Conservation (phyloP, 2,113 vertebrate genomes). For the Coptodon bakossiorum region DNA sequence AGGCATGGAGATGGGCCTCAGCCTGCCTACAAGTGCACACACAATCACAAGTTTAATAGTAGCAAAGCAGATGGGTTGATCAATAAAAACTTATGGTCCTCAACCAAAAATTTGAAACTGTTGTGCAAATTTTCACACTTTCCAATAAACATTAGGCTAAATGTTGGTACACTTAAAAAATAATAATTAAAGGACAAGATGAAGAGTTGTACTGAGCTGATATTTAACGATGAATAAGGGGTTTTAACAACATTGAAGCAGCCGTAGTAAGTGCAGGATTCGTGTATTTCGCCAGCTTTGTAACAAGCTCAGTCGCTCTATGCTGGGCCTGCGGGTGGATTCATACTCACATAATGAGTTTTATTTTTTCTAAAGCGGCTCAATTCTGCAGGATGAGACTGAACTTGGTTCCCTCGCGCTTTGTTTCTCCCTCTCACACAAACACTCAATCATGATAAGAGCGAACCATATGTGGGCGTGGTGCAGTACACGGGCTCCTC, state of each 20-base stretch:
- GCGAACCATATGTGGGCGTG: conserved; percentile 90
- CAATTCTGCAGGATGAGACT: background rate
- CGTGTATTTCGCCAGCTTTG: background rate
- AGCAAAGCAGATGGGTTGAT: background rate
- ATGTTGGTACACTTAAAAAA: background rate
- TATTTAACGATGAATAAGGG: fast-evolving
- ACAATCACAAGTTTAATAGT: background rate
- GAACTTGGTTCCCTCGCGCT: background rate
- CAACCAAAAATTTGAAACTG: background rate
- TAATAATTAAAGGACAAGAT: background rate
- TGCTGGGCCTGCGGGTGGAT: background rate
- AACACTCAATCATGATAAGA: background rate
- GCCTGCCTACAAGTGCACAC: conserved; percentile 77
- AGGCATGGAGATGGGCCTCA: conserved; percentile 97
- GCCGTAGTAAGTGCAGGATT: background rate
- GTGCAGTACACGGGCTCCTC: conserved; percentile 96
- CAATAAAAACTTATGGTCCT: background rate
- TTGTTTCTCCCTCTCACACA: background rate
- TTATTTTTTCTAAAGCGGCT: background rate
- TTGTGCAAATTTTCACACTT: background rate
- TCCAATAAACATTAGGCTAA: background rate
- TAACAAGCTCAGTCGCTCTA: background rate
- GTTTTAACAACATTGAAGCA: background rate
- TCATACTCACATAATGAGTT: background rate
- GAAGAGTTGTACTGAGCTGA: background rate